Percentiles rank a stretch among this genome's conserved stretches.
Evolutionary conservation across 2,113 vertebrate genomes (phyloP).

Genomic region (Brachirus orientalis): DNA sequence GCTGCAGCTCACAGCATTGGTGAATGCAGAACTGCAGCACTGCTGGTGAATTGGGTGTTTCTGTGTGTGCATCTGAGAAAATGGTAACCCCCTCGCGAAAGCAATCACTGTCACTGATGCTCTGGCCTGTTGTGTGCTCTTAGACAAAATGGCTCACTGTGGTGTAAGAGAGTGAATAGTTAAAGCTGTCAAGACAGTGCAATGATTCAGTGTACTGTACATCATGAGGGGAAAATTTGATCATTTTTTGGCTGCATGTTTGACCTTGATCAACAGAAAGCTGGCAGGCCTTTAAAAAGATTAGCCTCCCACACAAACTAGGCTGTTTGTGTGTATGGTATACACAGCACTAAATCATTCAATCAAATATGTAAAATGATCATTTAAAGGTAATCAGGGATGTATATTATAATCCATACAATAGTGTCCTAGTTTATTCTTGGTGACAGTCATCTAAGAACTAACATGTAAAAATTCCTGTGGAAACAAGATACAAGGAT

Average conservation of each 20-base stretch:
- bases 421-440: not conserved
- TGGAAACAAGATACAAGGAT: too few species aligned
- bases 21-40: conserved; percentile 34
- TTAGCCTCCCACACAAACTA: conserved; percentile 37
- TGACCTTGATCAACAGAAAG: conserved; percentile 50
- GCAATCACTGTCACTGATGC: conserved; percentile 19
- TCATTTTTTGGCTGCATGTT: conserved; percentile 6
- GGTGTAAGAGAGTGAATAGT: conserved; percentile 2
- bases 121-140: conserved; percentile 4
- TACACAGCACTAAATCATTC: not conserved
- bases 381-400: conserved; percentile 3
- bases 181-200: not conserved
- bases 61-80: conserved; percentile 49
- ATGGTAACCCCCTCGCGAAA: conserved; percentile 54
- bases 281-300: conserved; percentile 42
- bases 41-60: conserved; percentile 34
- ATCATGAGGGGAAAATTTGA: conserved; percentile 1
- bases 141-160: conserved; percentile 27
- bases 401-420: not conserved
- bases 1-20: conserved; percentile 41
- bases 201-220: not conserved
- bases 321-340: conserved; percentile 18
- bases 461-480: too few species aligned
- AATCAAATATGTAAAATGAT: conserved; percentile 1
- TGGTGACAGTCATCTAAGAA: too few species aligned